Evolutionary conservation across 2,113 vertebrate species (phyloP), one percentile per base, ranked within the genome.

Genomic region (Serranochromis macrocephalus): DNA sequence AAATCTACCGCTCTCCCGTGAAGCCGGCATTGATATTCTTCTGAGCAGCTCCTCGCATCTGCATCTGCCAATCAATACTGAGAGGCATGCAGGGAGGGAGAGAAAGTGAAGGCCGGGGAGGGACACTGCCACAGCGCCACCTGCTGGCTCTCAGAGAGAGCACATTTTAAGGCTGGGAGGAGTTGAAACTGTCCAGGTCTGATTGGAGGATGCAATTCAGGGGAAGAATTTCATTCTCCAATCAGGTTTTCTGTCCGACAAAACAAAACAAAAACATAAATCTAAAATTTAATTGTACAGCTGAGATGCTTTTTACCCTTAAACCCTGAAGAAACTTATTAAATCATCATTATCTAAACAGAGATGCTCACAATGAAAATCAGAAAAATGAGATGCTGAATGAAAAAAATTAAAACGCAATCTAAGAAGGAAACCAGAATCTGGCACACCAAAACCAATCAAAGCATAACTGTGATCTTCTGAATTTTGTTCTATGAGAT

Each of bases 21-120:
- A 91, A 75, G 85, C 82, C 81, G 40, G 53, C 82, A 92, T 90
- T 88, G 90, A 91, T 91, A 88, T 92, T 92, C 89, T 90, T 80
- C 83, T 49, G 82, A 82, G 88, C 86, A 31, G 58, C 13, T 31
- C 53, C 82, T 83, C 68, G 7, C 83, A 90, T 89, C 89, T 82
- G 80, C 88, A 86, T 92, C 86, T 87, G 73, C 61, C 73, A 78
- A 81, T 93, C 91, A 87, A 90, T 90, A 66, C 85, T 21, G 40
- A 3, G 68, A 71, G 31, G 51, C 29, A 47, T 9, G 19, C 17
- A 38, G 71, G 6, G 47, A 63, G 82, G 78, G 80, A 54, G 79
- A 42, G 79, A 19, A 21, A 17, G 82, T 19, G 24, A 75, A 49
- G 71, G 71, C 71, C 7, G 9, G 58, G 11, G 82, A 49, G 55